Base-by-base conservation (phyloP, 2,888 invertebrate species). In the Pyrrhia umbra region DNA sequence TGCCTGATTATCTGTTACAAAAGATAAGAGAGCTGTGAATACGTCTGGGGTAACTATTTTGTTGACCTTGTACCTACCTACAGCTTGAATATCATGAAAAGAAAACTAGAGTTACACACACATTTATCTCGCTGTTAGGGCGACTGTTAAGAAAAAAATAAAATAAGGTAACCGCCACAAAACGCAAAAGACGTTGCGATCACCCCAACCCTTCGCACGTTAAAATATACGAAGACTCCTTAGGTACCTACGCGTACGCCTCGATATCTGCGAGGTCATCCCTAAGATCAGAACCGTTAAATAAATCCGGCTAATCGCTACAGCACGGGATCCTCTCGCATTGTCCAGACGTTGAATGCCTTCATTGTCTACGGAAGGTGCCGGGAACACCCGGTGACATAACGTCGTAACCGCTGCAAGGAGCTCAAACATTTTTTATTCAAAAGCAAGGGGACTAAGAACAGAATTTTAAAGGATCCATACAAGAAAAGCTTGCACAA, bases 321-420 rank as follows among this genome's bases (percentile, higher is more conserved):
- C 87, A 86, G 84, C 82, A 81, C 84, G 83, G 85, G 83, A 77
- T 85, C 85, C 81, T 83, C 84, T 84, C 86, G 85, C 85, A 89
- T 92, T 92, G 90, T 93, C 92, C 92, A 90, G 87, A 87, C 89
- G 84, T 83, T 92, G 88, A 93, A 93, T 92, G 86, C 89, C 88
- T 89, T 90, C 88, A 92, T 92, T 90, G 90, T 90, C 88, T 91
- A 86, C 85, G 75, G 80, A 83, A 84, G 88, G 81, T 84, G 74
- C 75, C 76, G 49, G n/a, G 67, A 30, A 60, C n/a, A 21, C 21
- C 54, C 59, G 47, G 49, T 46, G 27, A 50, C 67, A 63, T 39
- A 85, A 85, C 60, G 85, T 73, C 76, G 58, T 76, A 85, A 85
- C 68, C 47, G 67, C 74, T 68, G 27, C 46, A 21, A 30, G 40